Base-by-base conservation (phyloP, 2,797 vertebrate genomes). In the Rachycentron canadum region DNA sequence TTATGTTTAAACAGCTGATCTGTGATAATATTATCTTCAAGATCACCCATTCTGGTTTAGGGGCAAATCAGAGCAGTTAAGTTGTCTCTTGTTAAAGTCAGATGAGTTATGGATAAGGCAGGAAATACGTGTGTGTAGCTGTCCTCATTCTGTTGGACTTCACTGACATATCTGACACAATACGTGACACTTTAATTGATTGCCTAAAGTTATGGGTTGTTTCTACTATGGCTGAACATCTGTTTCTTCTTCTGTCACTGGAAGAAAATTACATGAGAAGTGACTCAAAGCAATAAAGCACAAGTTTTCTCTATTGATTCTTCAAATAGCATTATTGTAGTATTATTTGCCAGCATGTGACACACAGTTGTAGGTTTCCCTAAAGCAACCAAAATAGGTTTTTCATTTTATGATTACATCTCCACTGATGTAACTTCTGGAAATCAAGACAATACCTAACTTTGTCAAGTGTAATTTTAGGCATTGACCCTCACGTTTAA, bases 181-280 rank as follows among this genome's bases (percentile, higher is more conserved):
- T 49, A 76, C 76, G 79, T 2, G 3, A 78, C 78, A 78, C 59
- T 86, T 85, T 90, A 90, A 91, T 88, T 86, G 81, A 88, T 71
- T 60, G 87, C 85, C 87, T 87, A 77, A 72, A 91, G 85, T 88
- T 80, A 90, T 88, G 71, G 86, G 85, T 70, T 83, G 75, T 78
- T 71, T 84, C 63, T 21, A 57, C 47, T 5, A 19, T 61, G 45
- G n/a, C 62, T 67, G 28, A 21, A 47, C 21, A 79, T 81, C 28
- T 21, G 50, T 72, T 67, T 72, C n/a, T 41, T 67, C 32, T 25
- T 68, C 40, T 74, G 40, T 55, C n/a, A 62, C 55, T 16, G 5
- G 13, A 64, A 58, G 70, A 67, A 69, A 56, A 78, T 64, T 5
- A 60, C 12, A 53, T 56, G 56, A 49, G 66, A 75, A 81, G 2